A percentile compares a stretch with the other conserved stretches of the same genome.
Conservation (phyloP, 2,888 invertebrate genomes). For the Lordiphosa fenestrarum region DNA sequence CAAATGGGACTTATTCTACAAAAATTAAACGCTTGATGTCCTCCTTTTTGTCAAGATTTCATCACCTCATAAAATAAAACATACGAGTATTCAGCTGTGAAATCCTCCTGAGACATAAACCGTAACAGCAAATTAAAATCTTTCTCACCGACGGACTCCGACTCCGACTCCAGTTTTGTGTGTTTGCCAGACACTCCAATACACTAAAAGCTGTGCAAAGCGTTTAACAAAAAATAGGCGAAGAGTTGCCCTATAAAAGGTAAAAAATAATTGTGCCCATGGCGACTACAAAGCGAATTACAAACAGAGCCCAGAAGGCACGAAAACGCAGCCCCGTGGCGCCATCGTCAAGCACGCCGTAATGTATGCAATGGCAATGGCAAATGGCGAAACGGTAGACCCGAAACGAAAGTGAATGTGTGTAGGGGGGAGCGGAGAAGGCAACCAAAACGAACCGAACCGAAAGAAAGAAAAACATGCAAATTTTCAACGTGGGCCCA, state of each 20-base stretch:
- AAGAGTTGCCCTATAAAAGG: slow-evolving; percentile 33
- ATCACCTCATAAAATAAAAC: too few species aligned
- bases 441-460: slow-evolving; percentile 10
- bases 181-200: slow-evolving; percentile 62
- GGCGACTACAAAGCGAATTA: slow-evolving; percentile 71
- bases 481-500: slow-evolving; percentile 56
- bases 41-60: too few species aligned
- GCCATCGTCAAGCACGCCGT: slow-evolving; percentile 28
- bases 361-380: slow-evolving; percentile 56
- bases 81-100: too few species aligned
- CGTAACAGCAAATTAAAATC: slow-evolving; percentile 47
- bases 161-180: slow-evolving; percentile 27
- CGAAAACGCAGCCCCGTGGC: slow-evolving; percentile 27
- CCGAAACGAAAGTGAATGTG: slow-evolving; percentile 55
- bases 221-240: slow-evolving; percentile 41
- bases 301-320: slow-evolving; percentile 57
- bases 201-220: slow-evolving; percentile 49
- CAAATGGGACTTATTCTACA: too few species aligned
- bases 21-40: too few species aligned
- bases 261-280: slow-evolving; percentile 69
- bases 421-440: not conserved
- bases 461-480: slow-evolving; percentile 49
- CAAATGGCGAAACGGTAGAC: slow-evolving; percentile 27
- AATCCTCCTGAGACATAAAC: not conserved
- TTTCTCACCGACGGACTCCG: slow-evolving; percentile 16